These are phyloP conservation scores for Volucella inflata DNA, from an alignment of 2,888 invertebrate species.

Conservation along the genomic window DNA sequence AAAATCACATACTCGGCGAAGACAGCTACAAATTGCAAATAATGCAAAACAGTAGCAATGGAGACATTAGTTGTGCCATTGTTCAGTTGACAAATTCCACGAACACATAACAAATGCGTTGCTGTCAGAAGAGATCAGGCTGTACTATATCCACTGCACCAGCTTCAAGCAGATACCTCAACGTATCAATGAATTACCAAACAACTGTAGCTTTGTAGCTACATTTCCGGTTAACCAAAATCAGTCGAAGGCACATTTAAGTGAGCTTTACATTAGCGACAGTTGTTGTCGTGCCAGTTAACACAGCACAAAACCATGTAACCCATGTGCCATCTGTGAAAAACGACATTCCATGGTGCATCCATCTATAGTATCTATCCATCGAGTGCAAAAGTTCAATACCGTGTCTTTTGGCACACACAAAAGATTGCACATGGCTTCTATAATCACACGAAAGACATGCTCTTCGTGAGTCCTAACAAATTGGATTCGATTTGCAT, in stretches of 20 bases:
- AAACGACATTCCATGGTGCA: slow-evolving; percentile 46
- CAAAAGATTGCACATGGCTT: slow-evolving; percentile 58
- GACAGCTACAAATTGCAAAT: too few relatives aligned
- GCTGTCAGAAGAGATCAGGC: too few relatives aligned
- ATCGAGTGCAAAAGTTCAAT: slow-evolving; percentile 73
- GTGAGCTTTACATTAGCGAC: slow-evolving; percentile 13
- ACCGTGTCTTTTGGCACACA: slow-evolving; percentile 65
- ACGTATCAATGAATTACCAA: too few relatives aligned
- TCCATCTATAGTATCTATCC: slow-evolving; percentile 28
- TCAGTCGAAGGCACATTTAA: not conserved
- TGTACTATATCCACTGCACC: too few relatives aligned
- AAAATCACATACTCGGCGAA: too few relatives aligned
- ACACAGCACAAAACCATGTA: slow-evolving; percentile 10
- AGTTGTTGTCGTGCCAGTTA: slow-evolving; percentile 35
- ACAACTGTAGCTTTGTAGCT: not conserved
- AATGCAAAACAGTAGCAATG: too few relatives aligned
- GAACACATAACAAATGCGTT: too few relatives aligned
- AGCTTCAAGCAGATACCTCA: too few relatives aligned
- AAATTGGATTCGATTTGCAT: slow-evolving; percentile 75
- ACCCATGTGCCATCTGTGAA: slow-evolving; percentile 41
- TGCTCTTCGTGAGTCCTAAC: slow-evolving; percentile 71
- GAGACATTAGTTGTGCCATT: too few relatives aligned
- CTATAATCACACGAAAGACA: slow-evolving; percentile 65
- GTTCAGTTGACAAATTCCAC: too few relatives aligned
- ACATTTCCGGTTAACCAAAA: slow-evolving; percentile 2